phyloP scores from a whole-genome alignment of 2,888 invertebrate genomes.

The Yponomeuta malinellus region DNA sequence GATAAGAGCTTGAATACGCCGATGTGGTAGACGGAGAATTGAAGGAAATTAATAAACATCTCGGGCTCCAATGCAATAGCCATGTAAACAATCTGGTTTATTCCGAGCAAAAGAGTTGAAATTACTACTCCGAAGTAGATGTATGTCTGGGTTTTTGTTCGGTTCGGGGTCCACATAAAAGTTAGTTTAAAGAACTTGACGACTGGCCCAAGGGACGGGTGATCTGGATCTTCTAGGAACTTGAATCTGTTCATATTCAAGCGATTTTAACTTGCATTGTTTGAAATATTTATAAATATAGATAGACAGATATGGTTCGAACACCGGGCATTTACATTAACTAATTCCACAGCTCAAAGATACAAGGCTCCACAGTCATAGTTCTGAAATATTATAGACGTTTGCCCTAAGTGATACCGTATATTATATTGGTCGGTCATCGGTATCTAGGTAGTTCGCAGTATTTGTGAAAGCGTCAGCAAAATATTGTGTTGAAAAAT shows the following conservation, averaged over 20 bases:
- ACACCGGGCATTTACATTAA: too few species aligned
- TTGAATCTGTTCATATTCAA: neutral
- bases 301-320: too few species aligned
- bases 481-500: too few species aligned
- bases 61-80: neutral
- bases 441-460: too few species aligned
- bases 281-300: too few species aligned
- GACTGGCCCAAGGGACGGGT: slow-evolving; percentile 10
- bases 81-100: slow-evolving; percentile 5
- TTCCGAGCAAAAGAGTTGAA: neutral
- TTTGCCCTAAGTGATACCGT: too few species aligned
- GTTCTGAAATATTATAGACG: too few species aligned
- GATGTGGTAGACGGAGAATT: slow-evolving; percentile 12
- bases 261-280: neutral
- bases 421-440: too few species aligned
- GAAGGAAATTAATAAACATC: slow-evolving; percentile 9
- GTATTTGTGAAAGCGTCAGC: too few species aligned
- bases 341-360: too few species aligned
- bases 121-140: slow-evolving; percentile 8
- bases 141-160: neutral
- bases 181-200: slow-evolving; percentile 10
- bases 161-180: neutral
- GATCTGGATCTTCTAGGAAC: slow-evolving; percentile 2
- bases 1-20: slow-evolving; percentile 14
- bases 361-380: too few species aligned